Percentiles rank a stretch among this genome's conserved stretches.
Conservation (phyloP, 2,797 vertebrate genomes). For the Poeciliopsis infans region DNA sequence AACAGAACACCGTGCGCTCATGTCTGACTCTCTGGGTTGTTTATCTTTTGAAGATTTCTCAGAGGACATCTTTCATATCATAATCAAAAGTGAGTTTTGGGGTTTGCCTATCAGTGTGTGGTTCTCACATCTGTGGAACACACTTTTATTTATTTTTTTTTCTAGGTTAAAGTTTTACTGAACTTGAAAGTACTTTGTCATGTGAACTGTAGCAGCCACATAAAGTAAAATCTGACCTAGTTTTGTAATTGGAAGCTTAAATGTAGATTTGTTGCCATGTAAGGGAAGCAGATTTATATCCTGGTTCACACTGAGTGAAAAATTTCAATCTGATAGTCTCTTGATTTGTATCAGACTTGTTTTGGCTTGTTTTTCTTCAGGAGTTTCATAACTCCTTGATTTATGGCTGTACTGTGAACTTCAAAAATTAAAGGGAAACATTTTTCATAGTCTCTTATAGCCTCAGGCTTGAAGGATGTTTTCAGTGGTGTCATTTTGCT, state of each 20-base stretch:
- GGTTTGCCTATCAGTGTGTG: background rate
- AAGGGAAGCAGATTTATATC: background rate
- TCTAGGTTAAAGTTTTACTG: background rate
- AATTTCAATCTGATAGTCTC: background rate
- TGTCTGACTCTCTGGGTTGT: slow-evolving; percentile 56
- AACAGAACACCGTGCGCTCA: slow-evolving; percentile 67
- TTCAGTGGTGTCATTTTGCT: slow-evolving; percentile 58
- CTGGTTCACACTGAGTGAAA: background rate
- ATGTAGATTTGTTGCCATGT: background rate
- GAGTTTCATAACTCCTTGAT: slow-evolving; percentile 46
- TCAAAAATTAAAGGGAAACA: slow-evolving; percentile 29
- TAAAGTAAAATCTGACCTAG: background rate
- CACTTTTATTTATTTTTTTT: background rate
- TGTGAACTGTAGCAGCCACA: background rate
- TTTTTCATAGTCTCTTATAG: slow-evolving; percentile 28
- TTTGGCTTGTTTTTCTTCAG: slow-evolving; percentile 58
- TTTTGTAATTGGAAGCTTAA: background rate
- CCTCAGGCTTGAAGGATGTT: slow-evolving; percentile 47
- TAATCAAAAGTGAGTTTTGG: background rate
- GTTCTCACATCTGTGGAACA: background rate
- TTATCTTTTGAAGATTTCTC: slow-evolving; percentile 30
- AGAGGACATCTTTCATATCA: slow-evolving; percentile 5
- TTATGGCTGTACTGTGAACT: slow-evolving; percentile 12
- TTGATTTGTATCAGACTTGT: slow-evolving; percentile 48
- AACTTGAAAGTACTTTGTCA: background rate